These are phyloP conservation scores for Lamellibrachia luymesi DNA, from an alignment of 1,140 invertebrate genomes.

Conservation along the genomic window DNA sequence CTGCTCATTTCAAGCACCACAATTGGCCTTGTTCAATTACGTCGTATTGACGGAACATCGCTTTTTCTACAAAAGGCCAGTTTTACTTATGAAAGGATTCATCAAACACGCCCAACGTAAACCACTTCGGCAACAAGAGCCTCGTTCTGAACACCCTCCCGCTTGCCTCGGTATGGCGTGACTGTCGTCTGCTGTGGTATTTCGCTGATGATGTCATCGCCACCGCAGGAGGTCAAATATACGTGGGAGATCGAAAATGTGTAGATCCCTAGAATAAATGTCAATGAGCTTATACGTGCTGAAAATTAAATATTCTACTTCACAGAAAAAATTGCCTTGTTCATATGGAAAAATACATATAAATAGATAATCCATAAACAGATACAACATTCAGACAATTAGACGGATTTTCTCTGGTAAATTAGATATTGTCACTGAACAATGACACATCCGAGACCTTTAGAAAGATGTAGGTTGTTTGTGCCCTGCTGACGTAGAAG, in stretches of 20 bases:
- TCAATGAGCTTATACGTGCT: background rate
- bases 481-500: background rate
- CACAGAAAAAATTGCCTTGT: background rate
- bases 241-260: background rate
- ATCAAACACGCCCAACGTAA: background rate
- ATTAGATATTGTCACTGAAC: background rate
- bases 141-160: background rate
- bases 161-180: background rate
- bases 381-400: background rate
- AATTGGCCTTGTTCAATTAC: background rate
- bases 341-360: background rate
- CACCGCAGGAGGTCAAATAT: background rate
- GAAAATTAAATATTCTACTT: background rate
- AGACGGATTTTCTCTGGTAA: background rate
- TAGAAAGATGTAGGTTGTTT: background rate
- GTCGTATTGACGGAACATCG: background rate
- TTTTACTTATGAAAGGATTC: background rate
- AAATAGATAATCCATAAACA: background rate
- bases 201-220: background rate
- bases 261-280: background rate
- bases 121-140: background rate
- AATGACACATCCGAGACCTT: background rate
- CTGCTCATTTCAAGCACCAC: background rate
- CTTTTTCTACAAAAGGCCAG: background rate
- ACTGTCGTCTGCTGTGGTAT: background rate